phyloP scores from a whole-genome alignment of 2,888 invertebrate species.

The Sialis lutaria region DNA sequence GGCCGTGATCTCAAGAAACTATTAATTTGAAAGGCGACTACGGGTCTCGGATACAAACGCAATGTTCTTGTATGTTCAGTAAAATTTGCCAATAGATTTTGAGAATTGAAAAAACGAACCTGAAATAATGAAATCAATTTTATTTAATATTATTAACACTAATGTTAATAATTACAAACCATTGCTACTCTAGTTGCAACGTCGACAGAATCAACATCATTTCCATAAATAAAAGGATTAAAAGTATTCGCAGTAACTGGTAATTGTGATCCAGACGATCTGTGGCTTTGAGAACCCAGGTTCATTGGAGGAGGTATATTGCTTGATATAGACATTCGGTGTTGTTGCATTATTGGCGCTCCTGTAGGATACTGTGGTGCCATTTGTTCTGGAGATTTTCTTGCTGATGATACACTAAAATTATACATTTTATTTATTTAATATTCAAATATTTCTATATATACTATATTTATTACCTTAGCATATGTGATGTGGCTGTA shows the following conservation, averaged over 20 bases:
- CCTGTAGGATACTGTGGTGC: constrained; percentile 1
- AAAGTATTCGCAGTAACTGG: constrained; percentile 35
- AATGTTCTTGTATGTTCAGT: constrained; percentile 95
- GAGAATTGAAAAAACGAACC: constrained; percentile 95
- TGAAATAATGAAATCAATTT: constrained; percentile 20
- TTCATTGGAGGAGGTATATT: constrained; percentile 13
- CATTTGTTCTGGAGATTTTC: constrained; percentile 18
- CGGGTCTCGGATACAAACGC: constrained; percentile 90
- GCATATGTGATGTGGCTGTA: constrained; percentile 33
- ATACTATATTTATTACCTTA: neutral
- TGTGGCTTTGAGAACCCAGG: constrained; percentile 24
- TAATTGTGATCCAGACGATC: constrained; percentile 30
- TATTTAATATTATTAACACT: neutral
- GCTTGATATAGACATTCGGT: constrained; percentile 12
- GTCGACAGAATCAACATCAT: constrained; percentile 95
- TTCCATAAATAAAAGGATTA: constrained; percentile 84
- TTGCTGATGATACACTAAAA: constrained; percentile 23
- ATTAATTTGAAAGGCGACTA: constrained; percentile 96
- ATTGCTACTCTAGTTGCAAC: constrained; percentile 95
- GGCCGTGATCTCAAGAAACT: constrained; percentile 91
- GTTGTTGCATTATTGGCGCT: neutral
- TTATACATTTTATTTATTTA: neutral
- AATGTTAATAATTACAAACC: constrained; percentile 32
- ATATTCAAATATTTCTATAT: neutral
- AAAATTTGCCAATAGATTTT: constrained; percentile 92